Evolutionary conservation across 2,888 invertebrate genomes (phyloP).

Genomic region (Nomada fucata): DNA sequence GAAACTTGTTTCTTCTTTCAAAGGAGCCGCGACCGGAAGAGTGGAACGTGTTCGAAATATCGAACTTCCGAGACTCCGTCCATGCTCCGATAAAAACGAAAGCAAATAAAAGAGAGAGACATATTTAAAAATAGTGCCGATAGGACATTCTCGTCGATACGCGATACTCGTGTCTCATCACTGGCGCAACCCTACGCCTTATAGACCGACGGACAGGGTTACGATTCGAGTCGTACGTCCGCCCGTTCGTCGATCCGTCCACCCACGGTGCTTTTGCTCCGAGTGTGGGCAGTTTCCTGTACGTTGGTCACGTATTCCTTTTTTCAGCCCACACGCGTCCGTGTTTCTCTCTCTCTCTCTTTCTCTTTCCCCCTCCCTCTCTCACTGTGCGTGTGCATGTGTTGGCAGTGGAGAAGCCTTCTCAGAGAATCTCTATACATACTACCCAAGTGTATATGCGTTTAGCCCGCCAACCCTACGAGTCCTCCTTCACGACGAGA

Average conservation of each 20-base stretch:
- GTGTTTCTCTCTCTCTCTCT: slow-evolving; percentile 19
- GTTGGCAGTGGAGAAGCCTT: slow-evolving; percentile 62
- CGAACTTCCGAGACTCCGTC: slow-evolving; percentile 1
- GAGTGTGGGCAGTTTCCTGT: slow-evolving; percentile 78
- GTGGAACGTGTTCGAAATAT: slow-evolving; percentile 34
- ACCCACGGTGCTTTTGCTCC: slow-evolving; percentile 71
- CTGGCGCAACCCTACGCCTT: slow-evolving; percentile 40
- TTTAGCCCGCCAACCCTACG: slow-evolving; percentile 48
- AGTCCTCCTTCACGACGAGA: slow-evolving; percentile 27
- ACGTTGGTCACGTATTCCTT: slow-evolving; percentile 76
- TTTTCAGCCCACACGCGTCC: slow-evolving; percentile 71
- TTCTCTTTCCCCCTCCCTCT: background rate
- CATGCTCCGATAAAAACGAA: background rate
- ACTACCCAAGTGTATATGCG: slow-evolving; percentile 22
- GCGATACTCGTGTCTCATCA: slow-evolving; percentile 42
- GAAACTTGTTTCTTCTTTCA: too few relatives aligned
- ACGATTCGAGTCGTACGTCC: slow-evolving; percentile 62
- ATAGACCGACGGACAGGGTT: slow-evolving; percentile 45
- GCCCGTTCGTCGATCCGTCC: slow-evolving; percentile 68
- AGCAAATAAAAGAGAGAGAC: background rate
- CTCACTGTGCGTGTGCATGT: slow-evolving; percentile 33
- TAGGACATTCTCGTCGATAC: slow-evolving; percentile 22
- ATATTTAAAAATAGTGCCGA: slow-evolving; percentile 4
- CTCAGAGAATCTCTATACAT: slow-evolving; percentile 54
- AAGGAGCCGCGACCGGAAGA: slow-evolving; percentile 9